phyloP scores from a whole-genome alignment of 2,888 invertebrate genomes.

The Eudemis profundana region DNA sequence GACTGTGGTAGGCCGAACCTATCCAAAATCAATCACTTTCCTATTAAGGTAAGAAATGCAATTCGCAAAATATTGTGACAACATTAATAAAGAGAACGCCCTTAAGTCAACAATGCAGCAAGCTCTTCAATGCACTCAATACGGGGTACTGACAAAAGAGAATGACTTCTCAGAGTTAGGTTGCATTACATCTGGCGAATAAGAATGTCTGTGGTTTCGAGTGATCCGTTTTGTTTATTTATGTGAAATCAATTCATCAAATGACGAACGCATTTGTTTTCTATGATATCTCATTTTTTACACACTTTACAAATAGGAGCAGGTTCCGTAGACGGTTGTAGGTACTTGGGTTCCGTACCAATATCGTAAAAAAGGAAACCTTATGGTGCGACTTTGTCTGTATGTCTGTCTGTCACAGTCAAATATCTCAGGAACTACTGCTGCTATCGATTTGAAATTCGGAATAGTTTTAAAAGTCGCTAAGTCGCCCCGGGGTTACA shows the following conservation, averaged over 20 bases:
- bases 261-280: neutral
- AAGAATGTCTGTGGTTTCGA: conserved; percentile 12
- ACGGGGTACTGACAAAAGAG: no score
- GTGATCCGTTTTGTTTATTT: neutral
- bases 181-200: conserved; percentile 6
- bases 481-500: no score
- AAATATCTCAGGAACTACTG: no score
- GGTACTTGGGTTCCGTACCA: no score
- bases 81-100: conserved; percentile 24
- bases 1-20: neutral
- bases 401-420: no score
- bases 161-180: neutral
- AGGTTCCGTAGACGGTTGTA: no score
- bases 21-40: conserved; percentile 35
- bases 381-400: no score
- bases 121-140: conserved; percentile 24
- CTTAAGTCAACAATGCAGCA: conserved; percentile 21
- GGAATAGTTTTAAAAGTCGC: no score
- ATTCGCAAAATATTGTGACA: conserved; percentile 29
- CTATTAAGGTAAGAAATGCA: conserved; percentile 9
- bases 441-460: no score
- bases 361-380: no score
- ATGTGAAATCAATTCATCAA: conserved; percentile 8
- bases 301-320: no score
- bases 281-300: no score